A percentile compares a stretch with the other conserved stretches of the same genome.
Conservation (phyloP, 2,113 vertebrate genomes). For the Carlito syrichta region DNA sequence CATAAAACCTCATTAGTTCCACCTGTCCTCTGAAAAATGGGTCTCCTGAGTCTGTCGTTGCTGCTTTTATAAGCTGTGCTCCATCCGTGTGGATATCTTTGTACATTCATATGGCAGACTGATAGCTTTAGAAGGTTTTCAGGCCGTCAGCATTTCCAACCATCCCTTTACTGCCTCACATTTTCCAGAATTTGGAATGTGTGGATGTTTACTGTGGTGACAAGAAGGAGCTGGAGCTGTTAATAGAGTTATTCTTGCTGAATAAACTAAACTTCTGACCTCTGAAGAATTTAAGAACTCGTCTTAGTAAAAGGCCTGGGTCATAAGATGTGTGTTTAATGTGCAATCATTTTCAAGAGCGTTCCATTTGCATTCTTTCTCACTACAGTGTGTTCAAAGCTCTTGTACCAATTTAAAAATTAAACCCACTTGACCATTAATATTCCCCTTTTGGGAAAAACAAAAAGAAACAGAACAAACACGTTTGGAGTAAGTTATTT, state of each 20-base stretch:
- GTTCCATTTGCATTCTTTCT: constrained; percentile 62
- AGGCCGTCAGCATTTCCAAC: background rate
- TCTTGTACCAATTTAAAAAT: constrained; percentile 68
- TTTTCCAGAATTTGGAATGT: constrained; percentile 70
- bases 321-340: constrained; percentile 67
- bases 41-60: constrained; percentile 41
- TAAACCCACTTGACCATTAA: constrained; percentile 54
- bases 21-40: constrained; percentile 62
- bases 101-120: constrained; percentile 45
- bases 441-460: constrained; percentile 57
- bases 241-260: constrained; percentile 80
- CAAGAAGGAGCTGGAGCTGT: constrained; percentile 76
- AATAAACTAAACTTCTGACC: constrained; percentile 83
- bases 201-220: constrained; percentile 74
- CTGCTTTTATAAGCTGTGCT: constrained; percentile 52
- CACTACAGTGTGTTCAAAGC: constrained; percentile 35
- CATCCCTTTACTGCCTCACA: constrained; percentile 56
- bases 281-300: constrained; percentile 74
- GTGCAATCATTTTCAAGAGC: constrained; percentile 52
- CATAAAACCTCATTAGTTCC: constrained; percentile 60
- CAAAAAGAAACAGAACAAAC: constrained; percentile 14
- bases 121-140: constrained; percentile 64
- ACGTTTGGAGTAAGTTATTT: background rate
- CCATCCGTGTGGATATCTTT: constrained; percentile 34
- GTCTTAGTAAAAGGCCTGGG: constrained; percentile 30